phyloP scores from a whole-genome alignment of 1,140 invertebrate genomes.

The Neuroterus valhalla region DNA sequence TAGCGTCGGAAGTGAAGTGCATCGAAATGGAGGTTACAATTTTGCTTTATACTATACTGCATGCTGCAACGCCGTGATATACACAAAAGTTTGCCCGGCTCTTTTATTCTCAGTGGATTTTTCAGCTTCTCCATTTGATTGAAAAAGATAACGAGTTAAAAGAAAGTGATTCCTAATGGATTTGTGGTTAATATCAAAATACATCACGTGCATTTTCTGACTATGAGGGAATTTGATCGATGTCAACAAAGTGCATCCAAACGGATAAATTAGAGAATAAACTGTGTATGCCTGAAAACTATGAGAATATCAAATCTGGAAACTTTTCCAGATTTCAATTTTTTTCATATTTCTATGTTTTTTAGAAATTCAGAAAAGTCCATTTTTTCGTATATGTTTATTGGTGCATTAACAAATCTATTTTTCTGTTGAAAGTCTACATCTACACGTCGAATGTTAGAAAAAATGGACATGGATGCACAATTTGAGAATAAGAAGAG shows the following conservation, averaged over 20 bases:
- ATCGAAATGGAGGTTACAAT: conserved; percentile 17
- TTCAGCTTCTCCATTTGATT: background rate
- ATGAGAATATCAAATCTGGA: too few relatives aligned
- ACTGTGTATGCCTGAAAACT: too few relatives aligned
- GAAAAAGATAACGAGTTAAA: too few relatives aligned
- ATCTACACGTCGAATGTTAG: conserved; percentile 40
- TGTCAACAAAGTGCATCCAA: background rate
- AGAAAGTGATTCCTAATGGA: too few relatives aligned
- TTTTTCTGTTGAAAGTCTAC: conserved; percentile 4
- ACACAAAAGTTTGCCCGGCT: conserved; percentile 1
- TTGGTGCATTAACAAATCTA: background rate
- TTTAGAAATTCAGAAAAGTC: background rate
- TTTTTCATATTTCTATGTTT: too few relatives aligned
- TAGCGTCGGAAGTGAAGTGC: background rate
- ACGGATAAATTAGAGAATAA: too few relatives aligned
- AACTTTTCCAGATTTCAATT: too few relatives aligned
- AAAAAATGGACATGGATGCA: conserved; percentile 65
- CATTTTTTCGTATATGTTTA: background rate
- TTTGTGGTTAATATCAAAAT: too few relatives aligned
- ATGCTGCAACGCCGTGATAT: conserved; percentile 21
- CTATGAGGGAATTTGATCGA: background rate
- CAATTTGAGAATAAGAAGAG: conserved; percentile 72
- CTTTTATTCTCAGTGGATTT: background rate
- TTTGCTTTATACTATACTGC: background rate
- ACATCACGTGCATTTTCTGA: background rate